Base-by-base conservation (phyloP, 2,797 vertebrate species). In the Platyrinchus mystaceus region DNA sequence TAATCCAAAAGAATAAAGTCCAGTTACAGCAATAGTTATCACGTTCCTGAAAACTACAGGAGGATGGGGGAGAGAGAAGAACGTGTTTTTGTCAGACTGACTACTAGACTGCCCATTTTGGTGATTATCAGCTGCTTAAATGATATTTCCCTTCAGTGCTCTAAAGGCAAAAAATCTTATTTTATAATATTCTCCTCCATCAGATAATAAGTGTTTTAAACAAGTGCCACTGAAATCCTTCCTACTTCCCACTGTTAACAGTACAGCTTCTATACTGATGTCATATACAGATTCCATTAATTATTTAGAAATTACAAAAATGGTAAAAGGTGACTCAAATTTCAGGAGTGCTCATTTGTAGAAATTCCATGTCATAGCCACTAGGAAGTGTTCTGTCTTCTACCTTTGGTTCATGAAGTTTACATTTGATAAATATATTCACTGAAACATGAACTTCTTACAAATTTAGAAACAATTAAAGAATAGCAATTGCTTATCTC, bases 81-180 rank as follows among this genome's bases (percentile, higher is more conserved):
- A 26, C 1, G 0, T 7, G 1, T 0, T 52, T 79, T 89, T 73
- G 21, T 47, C 5, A 30, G 36, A 4, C 16, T 81, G n/a, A 30
- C 58, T 79, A 7, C 22, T 34, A 23, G 8, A 66, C 10, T 89
- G 24, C 21, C 10, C 4, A 23, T 50, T 71, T 20, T 78, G 26
- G 9, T 56, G 3, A 14, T 27, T 75, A 55, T 30, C n/a, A 76
- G 3, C 36, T 41, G 20, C 28, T 32, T 77, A 87, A 91, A 39
- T 77, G 14, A n/a, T n/a, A 37, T 58, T 87, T 47, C 7, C 36
- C 36, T 58, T 47, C 50, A 14, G 8, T 26, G 30, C 4, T 67
- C 5, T 52, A 34, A 77, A 70, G 36, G 4, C 26, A 75, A 7
- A 73, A 77, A 94, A 80, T 68, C 34, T 10, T 32, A 5, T 68